Base-by-base conservation (phyloP, 2,113 vertebrate genomes). In the Glaucidium brasilianum region DNA sequence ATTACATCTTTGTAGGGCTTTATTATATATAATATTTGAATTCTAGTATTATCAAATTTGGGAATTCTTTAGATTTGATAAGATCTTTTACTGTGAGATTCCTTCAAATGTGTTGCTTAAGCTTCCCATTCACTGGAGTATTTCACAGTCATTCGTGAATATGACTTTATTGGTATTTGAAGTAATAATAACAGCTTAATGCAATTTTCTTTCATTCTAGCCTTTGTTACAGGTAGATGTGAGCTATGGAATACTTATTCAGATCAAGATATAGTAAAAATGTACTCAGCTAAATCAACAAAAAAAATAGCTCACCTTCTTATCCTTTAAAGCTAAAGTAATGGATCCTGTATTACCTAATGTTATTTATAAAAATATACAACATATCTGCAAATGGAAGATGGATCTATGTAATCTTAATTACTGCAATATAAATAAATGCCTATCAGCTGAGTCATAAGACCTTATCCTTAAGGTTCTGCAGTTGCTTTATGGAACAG, bases 401-500 rank as follows among this genome's bases (percentile, higher is more conserved):
- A 59, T 59, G 71, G 59, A 75, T 77, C 69, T 68, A 21, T 69
- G 62, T 29, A 27, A 94, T 87, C 18, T 37, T 95, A 79, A 87
- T 75, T 94, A 73, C 71, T 92, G 68, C 64, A 88, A 18, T 47
- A 32, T 39, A 64, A 85, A 32, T 39, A 64, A 85, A 53, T 75
- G 72, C 25, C 35, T 58, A 9, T 49, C 64, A 94, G 75, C 76
- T 95, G 94, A 94, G 75, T 96, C 95, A 84, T 59, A 81, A 73
- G 56, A 90, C 85, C 67, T 92, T 62, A 59, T 67, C 79, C 16
- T 0, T 69, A 82, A 90, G 66, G 45, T 82, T 92, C 50, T 85
- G 53, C 66, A 79, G 55, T 78, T 90, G 62, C 32, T 81, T 14
- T 73, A 30, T n/a, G n/a, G 53, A 95, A 94, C 29, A 76, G 68